These are phyloP conservation scores for Heliconius sara DNA, from an alignment of 2,888 invertebrate genomes.

Conservation along the genomic window DNA sequence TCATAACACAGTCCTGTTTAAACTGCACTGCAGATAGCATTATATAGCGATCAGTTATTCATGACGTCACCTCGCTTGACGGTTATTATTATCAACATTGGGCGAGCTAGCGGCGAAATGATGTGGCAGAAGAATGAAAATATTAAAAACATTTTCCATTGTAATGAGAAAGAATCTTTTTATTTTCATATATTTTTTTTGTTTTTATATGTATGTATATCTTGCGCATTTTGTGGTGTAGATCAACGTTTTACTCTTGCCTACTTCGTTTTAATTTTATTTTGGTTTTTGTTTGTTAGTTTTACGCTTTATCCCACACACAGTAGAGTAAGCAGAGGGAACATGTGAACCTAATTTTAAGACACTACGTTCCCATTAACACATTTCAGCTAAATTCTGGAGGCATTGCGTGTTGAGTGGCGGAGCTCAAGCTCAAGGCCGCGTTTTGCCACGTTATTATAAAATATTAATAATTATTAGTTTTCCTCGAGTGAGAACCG, in stretches of 20 bases:
- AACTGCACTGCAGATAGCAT: slow-evolving; percentile 32
- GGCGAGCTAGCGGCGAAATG: slow-evolving; percentile 23
- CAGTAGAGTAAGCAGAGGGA: too few relatives aligned
- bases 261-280: neutral
- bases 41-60: slow-evolving; percentile 41
- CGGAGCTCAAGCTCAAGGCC: too few relatives aligned
- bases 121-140: slow-evolving; percentile 11
- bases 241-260: neutral
- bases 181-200: slow-evolving; percentile 8
- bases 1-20: slow-evolving; percentile 31
- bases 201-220: neutral
- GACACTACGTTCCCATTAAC: too few relatives aligned
- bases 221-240: neutral
- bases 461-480: too few relatives aligned
- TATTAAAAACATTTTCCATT: slow-evolving; percentile 14
- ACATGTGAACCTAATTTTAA: too few relatives aligned
- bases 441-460: too few relatives aligned
- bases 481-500: too few relatives aligned
- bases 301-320: too few relatives aligned
- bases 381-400: too few relatives aligned
- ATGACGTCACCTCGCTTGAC: slow-evolving; percentile 34
- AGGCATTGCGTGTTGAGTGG: too few relatives aligned
- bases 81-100: slow-evolving; percentile 41
- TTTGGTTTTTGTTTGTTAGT: too few relatives aligned
- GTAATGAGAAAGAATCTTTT: slow-evolving; percentile 1